Percentiles rank a stretch among this genome's conserved stretches.
Evolutionary conservation across 2,797 vertebrate species (phyloP).

Genomic region (Anguilla pacifica): DNA sequence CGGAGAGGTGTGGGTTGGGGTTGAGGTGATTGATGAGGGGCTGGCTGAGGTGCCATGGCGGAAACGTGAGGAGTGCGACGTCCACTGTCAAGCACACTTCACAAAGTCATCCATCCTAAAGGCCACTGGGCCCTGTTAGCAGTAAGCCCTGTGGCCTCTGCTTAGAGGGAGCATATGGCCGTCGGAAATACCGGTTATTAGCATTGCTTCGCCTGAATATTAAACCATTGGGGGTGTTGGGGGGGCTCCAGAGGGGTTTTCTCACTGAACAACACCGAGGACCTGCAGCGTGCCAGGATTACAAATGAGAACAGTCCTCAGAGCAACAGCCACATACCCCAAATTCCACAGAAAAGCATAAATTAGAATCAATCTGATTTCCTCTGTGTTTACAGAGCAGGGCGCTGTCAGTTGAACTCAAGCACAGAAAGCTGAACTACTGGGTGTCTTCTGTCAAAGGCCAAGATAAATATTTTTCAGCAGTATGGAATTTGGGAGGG

Average conservation of each 20-base stretch:
- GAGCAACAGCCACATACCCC: not conserved
- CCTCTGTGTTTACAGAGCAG: slow-evolving; percentile 45
- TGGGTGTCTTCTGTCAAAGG: slow-evolving; percentile 49
- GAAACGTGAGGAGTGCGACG: not conserved
- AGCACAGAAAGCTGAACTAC: slow-evolving; percentile 58
- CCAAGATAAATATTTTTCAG: slow-evolving; percentile 64
- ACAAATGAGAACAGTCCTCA: not conserved
- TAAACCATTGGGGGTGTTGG: not conserved
- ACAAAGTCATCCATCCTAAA: slow-evolving; percentile 5
- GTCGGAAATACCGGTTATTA: not conserved
- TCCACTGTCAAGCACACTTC: slow-evolving; percentile 14
- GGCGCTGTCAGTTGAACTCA: slow-evolving; percentile 45
- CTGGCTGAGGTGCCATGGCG: not conserved
- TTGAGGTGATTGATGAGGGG: slow-evolving; percentile 16
- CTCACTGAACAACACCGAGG: slow-evolving; percentile 2
- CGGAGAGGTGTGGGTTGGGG: not conserved
- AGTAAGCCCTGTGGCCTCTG: slow-evolving; percentile 3
- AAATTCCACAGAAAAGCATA: slow-evolving; percentile 11
- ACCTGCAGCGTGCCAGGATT: not conserved
- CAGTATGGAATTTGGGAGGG: slow-evolving; percentile 43
- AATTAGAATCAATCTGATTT: slow-evolving; percentile 44
- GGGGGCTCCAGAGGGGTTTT: not conserved
- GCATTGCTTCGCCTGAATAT: not conserved
- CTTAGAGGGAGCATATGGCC: not conserved
- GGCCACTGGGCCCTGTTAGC: not conserved